Percentiles rank a stretch among this genome's conserved stretches.
These are phyloP conservation scores for Drosophila seguyi DNA, from an alignment of 1,140 invertebrate species.

Conservation along the genomic window DNA sequence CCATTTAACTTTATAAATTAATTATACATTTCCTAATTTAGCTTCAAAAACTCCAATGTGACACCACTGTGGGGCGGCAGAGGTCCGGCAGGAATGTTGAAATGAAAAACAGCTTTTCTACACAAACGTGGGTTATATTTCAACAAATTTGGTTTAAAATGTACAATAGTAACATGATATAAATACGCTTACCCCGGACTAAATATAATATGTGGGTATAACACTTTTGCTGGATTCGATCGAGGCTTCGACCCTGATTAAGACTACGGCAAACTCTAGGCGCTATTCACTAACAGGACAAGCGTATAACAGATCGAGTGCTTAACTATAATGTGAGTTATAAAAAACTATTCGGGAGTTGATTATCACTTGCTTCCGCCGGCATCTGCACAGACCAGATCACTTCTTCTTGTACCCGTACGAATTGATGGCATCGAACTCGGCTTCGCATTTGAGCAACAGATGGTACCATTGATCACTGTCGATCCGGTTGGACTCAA, in stretches of 20 bases:
- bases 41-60: too few relatives aligned
- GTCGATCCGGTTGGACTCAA: constrained; percentile 88
- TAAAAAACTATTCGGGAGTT: constrained; percentile 35
- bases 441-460: constrained; percentile 89
- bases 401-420: constrained; percentile 90
- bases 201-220: constrained; percentile 47
- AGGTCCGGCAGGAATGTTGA: too few relatives aligned
- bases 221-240: constrained; percentile 51
- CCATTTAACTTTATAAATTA: too few relatives aligned
- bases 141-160: constrained; percentile 45
- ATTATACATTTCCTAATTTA: too few relatives aligned
- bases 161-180: constrained; percentile 61
- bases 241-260: constrained; percentile 42
- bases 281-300: constrained; percentile 54
- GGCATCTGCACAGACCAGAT: constrained; percentile 3
- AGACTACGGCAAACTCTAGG: constrained; percentile 72
- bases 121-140: constrained; percentile 33
- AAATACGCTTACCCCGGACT: constrained; percentile 71
- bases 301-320: constrained; percentile 64
- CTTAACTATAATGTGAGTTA: constrained; percentile 51
- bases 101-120: neutral
- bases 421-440: constrained; percentile 91
- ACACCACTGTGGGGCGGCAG: too few relatives aligned
- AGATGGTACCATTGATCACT: constrained; percentile 91
- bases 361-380: constrained; percentile 66